A percentile compares a stretch with the other conserved stretches of the same genome.
phyloP scores from a whole-genome alignment of 2,888 invertebrate genomes.

The Melangyna quadrimaculata region DNA sequence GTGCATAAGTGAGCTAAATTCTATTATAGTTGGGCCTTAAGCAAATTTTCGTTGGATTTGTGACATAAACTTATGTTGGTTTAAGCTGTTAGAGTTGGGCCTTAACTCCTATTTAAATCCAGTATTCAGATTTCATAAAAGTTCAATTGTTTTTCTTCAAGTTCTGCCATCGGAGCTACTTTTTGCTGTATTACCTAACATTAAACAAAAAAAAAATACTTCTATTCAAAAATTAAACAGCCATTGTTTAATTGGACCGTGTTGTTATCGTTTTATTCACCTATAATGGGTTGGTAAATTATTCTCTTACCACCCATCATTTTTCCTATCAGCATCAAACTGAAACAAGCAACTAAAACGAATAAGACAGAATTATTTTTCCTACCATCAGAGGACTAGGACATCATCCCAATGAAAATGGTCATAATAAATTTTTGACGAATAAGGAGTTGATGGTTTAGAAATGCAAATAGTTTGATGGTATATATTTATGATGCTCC shows the following conservation, averaged over 20 bases:
- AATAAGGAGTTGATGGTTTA: conserved; percentile 16
- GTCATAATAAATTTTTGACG: conserved; percentile 26
- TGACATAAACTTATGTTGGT: too few relatives aligned
- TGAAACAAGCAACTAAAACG: background rate
- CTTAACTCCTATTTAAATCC: too few relatives aligned
- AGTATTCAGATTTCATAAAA: too few relatives aligned
- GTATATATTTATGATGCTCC: conserved; percentile 55
- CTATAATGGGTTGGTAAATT: conserved; percentile 29
- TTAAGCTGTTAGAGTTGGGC: too few relatives aligned
- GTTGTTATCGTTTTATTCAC: conserved; percentile 7
- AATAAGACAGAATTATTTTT: background rate
- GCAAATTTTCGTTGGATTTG: too few relatives aligned
- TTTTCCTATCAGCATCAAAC: background rate
- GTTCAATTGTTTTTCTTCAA: too few relatives aligned
- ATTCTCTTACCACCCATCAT: background rate
- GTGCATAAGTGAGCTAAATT: too few relatives aligned
- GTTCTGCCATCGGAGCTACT: too few relatives aligned
- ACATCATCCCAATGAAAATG: conserved; percentile 29
- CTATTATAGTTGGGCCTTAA: too few relatives aligned
- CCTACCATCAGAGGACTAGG: background rate
- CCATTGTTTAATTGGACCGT: background rate
- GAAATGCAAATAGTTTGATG: conserved; percentile 62
- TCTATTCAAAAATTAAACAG: too few relatives aligned
- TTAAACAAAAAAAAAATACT: too few relatives aligned
- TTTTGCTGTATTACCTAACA: too few relatives aligned